Percentiles rank a stretch among this genome's conserved stretches.
Conservation (phyloP, 30 jellyfish, hydroid and myxozoan genomes). For the Clytia hemisphaerica region DNA sequence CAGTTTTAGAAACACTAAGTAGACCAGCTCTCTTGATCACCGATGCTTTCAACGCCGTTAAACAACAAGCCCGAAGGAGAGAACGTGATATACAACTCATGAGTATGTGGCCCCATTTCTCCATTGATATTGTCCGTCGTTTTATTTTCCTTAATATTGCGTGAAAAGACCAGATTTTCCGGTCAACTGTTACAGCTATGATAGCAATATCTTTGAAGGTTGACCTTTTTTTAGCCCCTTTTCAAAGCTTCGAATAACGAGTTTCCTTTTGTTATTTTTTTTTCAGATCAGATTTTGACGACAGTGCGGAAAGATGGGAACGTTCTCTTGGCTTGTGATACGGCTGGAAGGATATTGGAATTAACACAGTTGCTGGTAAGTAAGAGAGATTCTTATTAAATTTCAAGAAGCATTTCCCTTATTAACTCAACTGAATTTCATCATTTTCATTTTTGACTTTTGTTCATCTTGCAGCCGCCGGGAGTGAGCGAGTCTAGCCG, state of each 20-base stretch:
- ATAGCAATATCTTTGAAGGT: too few relatives aligned
- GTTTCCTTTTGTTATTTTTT: neutral
- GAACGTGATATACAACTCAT: conserved; percentile 87
- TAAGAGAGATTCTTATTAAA: too few relatives aligned
- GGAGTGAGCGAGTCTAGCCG: neutral
- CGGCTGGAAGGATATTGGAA: conserved; percentile 95
- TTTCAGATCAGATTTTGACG: conserved; percentile 58
- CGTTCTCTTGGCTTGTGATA: conserved; percentile 86
- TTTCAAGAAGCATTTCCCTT: too few relatives aligned
- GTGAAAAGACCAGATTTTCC: neutral
- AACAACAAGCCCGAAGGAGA: conserved; percentile 70
- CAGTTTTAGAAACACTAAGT: conserved; percentile 90
- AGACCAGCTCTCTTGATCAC: conserved; percentile 91
- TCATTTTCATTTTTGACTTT: too few relatives aligned
- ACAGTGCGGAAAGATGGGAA: conserved; percentile 90
- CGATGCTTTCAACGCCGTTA: conserved; percentile 78
- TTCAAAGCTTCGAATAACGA: too few relatives aligned
- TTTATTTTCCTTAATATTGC: neutral
- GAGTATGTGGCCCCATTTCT: conserved; percentile 24
- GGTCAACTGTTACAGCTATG: too few relatives aligned
- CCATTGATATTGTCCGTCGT: neutral
- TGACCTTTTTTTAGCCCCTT: too few relatives aligned
- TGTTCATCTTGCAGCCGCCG: neutral
- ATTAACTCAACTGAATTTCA: too few relatives aligned
- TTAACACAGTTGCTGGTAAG: conserved; percentile 77